Conservation (phyloP, 1,140 invertebrate genomes). For the Phymorhynchus buccinoides region DNA sequence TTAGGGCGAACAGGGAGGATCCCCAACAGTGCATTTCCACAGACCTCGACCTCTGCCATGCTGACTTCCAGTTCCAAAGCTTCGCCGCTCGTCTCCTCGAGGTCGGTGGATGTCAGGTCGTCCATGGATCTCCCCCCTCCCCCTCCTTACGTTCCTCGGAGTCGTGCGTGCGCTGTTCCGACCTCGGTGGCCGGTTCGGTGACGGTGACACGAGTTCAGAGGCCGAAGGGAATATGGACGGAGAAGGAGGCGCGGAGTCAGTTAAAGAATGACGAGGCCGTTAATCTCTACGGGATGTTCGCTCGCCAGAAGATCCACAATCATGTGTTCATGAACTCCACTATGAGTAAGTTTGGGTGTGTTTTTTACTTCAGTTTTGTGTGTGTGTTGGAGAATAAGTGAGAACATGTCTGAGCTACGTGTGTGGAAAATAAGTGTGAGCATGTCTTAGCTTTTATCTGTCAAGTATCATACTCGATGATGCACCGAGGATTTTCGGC, state of each 20-base stretch:
- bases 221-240: conserved; percentile 54
- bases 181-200: conserved; percentile 40
- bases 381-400: too few species aligned
- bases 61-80: conserved; percentile 34
- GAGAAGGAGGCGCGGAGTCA: conserved; percentile 56
- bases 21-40: conserved; percentile 34
- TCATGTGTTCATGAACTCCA: conserved; percentile 69
- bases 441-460: too few species aligned
- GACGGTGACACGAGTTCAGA: conserved; percentile 50
- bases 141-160: conserved; percentile 51
- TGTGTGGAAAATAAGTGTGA: too few species aligned
- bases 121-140: conserved; percentile 53
- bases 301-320: conserved; percentile 63
- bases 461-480: too few species aligned
- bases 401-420: too few species aligned
- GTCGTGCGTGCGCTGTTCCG: conserved; percentile 24
- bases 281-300: conserved; percentile 60
- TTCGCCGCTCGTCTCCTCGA: conserved; percentile 27
- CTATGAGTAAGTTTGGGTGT: conserved; percentile 26
- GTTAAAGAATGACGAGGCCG: conserved; percentile 60
- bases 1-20: neutral
- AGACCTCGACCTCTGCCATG: conserved; percentile 39
- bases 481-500: too few species aligned
- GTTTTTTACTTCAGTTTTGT: conserved; percentile 10
- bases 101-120: conserved; percentile 20